phyloP scores from a whole-genome alignment of 2,113 vertebrate genomes.

The Megaleporinus macrocephalus region DNA sequence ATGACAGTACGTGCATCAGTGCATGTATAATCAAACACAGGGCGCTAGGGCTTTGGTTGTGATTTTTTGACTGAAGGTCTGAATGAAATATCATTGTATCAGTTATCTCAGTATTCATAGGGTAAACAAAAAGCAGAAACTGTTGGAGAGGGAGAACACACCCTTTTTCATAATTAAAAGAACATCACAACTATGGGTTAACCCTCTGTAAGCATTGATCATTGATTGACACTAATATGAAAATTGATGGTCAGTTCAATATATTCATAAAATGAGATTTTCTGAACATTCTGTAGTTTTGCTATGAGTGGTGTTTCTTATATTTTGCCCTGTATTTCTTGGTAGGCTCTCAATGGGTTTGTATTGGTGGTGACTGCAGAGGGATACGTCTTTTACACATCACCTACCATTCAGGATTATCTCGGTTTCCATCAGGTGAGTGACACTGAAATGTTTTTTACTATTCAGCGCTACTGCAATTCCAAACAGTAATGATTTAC shows the following conservation, averaged over 20 bases:
- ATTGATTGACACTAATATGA: background rate
- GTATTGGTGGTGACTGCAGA: constrained; percentile 74
- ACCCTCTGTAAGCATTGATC: background rate
- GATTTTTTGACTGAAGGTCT: no score
- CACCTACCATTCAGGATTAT: constrained; percentile 77
- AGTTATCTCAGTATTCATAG: no score
- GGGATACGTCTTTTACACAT: constrained; percentile 75
- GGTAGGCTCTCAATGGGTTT: constrained; percentile 78
- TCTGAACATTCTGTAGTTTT: no score
- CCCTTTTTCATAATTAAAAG: background rate
- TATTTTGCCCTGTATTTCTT: background rate
- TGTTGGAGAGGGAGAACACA: background rate
- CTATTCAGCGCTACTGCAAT: no score
- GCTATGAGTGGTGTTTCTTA: background rate
- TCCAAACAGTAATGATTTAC: background rate
- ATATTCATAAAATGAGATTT: no score
- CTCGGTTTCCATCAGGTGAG: constrained; percentile 81
- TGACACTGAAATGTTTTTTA: background rate
- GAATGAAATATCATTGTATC: no score
- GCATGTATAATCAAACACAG: background rate
- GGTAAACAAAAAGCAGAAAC: background rate
- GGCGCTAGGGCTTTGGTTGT: no score
- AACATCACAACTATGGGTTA: background rate
- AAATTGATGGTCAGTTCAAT: no score
- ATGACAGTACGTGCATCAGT: background rate